phyloP scores from a whole-genome alignment of 2,797 vertebrate genomes.

The Galago senegalensis region DNA sequence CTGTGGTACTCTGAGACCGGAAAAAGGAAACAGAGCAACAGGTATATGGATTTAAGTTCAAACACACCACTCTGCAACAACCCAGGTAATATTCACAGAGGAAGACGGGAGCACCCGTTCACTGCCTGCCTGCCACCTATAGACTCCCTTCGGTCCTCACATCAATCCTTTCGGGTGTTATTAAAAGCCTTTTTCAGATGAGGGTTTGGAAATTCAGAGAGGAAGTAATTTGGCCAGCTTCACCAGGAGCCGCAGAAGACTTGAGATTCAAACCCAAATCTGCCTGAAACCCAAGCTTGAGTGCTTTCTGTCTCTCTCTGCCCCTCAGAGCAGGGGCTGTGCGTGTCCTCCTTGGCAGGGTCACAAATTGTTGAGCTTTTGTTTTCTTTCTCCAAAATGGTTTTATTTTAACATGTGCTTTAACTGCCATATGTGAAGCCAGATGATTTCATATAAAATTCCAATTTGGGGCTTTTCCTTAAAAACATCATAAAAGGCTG shows the following conservation, averaged over 20 bases:
- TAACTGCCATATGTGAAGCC: background rate
- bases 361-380: constrained; percentile 2
- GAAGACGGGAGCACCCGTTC: background rate
- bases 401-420: constrained; percentile 11
- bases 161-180: background rate
- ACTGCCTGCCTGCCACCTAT: no score
- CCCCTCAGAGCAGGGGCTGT: background rate
- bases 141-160: background rate
- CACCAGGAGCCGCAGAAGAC: background rate
- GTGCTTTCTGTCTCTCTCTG: background rate
- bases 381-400: background rate
- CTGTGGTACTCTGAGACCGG: background rate
- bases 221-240: background rate
- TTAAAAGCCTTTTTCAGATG: background rate
- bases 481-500: background rate
- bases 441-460: constrained; percentile 1
- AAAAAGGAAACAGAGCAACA: background rate
- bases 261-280: background rate
- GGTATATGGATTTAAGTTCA: background rate
- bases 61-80: background rate
- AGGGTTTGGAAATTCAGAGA: constrained; percentile 5
- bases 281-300: background rate
- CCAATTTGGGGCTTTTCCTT: background rate
- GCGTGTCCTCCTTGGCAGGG: background rate
- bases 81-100: background rate